Evolutionary conservation across 2,797 vertebrate species (phyloP).

Genomic region (Heterohyrax brucei): DNA sequence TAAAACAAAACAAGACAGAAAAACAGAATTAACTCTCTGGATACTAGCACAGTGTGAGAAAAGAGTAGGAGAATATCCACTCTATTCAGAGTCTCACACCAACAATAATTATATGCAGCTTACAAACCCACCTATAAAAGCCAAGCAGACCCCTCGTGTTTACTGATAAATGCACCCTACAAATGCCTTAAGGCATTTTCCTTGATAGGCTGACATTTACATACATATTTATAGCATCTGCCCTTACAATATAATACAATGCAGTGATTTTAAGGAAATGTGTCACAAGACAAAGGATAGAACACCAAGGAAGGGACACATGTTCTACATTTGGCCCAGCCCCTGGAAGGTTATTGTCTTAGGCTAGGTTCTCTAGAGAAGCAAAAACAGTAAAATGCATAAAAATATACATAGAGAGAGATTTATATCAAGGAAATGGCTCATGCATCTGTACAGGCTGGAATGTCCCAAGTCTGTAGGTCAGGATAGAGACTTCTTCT

Average conservation of each 20-base stretch:
- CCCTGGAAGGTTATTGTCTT: too few species aligned
- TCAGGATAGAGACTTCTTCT: too few species aligned
- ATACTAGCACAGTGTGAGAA: neutral
- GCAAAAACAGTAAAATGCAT: too few species aligned
- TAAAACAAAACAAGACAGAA: neutral
- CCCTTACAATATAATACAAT: conserved; percentile 32
- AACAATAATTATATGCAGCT: neutral
- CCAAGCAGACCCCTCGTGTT: neutral
- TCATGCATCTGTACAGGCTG: too few species aligned
- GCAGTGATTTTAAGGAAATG: neutral
- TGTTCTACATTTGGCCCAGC: neutral
- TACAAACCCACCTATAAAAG: neutral
- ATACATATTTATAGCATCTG: neutral
- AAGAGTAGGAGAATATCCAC: neutral
- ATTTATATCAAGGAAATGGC: too few species aligned
- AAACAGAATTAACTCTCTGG: neutral
- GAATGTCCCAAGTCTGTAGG: too few species aligned
- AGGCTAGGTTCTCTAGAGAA: too few species aligned
- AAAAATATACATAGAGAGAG: too few species aligned
- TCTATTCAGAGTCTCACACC: neutral
- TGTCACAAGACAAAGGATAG: neutral
- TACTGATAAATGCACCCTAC: neutral
- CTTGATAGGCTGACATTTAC: neutral
- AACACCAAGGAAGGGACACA: neutral
- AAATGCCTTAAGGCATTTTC: neutral